Percentiles rank a stretch among this genome's conserved stretches.
phyloP scores from a whole-genome alignment of 2,888 invertebrate genomes.

The Melanotus villosus region DNA sequence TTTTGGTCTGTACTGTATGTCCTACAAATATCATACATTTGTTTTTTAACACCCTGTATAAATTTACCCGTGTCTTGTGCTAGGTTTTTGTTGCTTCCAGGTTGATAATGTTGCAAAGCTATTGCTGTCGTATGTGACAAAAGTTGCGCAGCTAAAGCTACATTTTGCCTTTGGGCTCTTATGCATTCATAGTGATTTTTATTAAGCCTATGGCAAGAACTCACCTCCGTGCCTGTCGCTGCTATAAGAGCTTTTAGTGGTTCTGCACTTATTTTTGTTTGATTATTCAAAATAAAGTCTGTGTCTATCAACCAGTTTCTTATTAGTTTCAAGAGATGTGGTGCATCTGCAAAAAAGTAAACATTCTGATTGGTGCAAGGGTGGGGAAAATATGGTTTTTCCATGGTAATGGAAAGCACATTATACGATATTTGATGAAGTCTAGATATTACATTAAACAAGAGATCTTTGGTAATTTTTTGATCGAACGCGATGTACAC shows the following conservation, averaged over 20 bases:
- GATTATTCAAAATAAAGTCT: not conserved
- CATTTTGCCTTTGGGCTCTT: not conserved
- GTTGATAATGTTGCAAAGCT: constrained; percentile 4
- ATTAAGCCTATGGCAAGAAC: not conserved
- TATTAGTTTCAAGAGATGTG: too few relatives aligned
- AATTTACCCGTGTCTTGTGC: not conserved
- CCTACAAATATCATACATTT: too few relatives aligned
- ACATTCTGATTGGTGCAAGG: constrained; percentile 39
- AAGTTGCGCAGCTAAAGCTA: not conserved
- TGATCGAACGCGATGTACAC: constrained; percentile 56
- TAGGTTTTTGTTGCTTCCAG: not conserved
- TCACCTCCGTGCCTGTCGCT: not conserved
- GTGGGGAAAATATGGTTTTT: too few relatives aligned
- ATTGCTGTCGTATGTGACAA: not conserved
- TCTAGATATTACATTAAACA: constrained; percentile 45
- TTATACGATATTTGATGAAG: constrained; percentile 51
- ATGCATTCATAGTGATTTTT: not conserved
- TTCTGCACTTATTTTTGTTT: not conserved
- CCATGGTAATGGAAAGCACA: too few relatives aligned
- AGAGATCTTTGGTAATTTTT: constrained; percentile 55
- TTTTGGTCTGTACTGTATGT: too few relatives aligned
- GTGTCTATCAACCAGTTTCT: constrained; percentile 6
- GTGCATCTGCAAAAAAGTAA: constrained; percentile 43
- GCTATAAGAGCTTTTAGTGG: not conserved
- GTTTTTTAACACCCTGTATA: too few relatives aligned